Evolutionary conservation across 2,113 vertebrate species (phyloP).

Genomic region (Hippocampus mohnikei): DNA sequence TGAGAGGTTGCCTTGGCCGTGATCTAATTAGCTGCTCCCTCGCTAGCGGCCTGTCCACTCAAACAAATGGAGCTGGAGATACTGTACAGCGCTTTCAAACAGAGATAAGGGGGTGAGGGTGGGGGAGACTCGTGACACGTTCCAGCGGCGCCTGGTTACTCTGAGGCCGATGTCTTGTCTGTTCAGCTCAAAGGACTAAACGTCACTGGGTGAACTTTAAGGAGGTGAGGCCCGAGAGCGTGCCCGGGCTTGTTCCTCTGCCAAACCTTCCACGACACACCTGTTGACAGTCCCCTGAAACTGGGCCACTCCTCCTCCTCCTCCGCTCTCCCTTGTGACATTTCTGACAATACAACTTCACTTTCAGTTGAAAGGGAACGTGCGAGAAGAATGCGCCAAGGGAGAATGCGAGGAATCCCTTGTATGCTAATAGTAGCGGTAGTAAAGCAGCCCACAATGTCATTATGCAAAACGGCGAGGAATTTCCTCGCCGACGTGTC

Average conservation of each 20-base stretch:
- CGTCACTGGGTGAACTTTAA: not conserved
- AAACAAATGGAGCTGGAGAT: conserved; percentile 62
- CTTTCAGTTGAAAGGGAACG: conserved; percentile 57
- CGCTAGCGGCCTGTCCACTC: conserved; percentile 41
- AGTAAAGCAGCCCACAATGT: conserved; percentile 19
- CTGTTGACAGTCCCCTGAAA: conserved; percentile 58
- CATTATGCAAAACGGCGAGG: conserved; percentile 8
- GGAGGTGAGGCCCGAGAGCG: conserved; percentile 21
- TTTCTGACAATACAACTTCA: conserved; percentile 55
- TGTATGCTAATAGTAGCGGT: conserved; percentile 5
- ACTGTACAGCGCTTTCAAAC: not conserved
- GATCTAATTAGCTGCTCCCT: conserved; percentile 69
- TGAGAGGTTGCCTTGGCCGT: conserved; percentile 63
- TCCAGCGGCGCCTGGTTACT: not conserved
- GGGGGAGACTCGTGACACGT: conserved; percentile 50
- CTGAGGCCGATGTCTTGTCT: not conserved
- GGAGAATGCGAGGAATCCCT: conserved; percentile 46
- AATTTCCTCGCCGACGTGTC: not conserved
- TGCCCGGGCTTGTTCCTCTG: conserved; percentile 46
- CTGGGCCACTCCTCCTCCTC: conserved; percentile 35
- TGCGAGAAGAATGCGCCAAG: conserved; percentile 22
- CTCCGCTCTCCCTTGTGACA: conserved; percentile 41
- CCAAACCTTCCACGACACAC: conserved; percentile 42
- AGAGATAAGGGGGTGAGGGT: conserved; percentile 64
- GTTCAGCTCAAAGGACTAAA: not conserved